A percentile compares a stretch with the other conserved stretches of the same genome.
Evolutionary conservation across 92 coral and sea anemone species (phyloP).

Genomic region (Palythoa grandiflora): DNA sequence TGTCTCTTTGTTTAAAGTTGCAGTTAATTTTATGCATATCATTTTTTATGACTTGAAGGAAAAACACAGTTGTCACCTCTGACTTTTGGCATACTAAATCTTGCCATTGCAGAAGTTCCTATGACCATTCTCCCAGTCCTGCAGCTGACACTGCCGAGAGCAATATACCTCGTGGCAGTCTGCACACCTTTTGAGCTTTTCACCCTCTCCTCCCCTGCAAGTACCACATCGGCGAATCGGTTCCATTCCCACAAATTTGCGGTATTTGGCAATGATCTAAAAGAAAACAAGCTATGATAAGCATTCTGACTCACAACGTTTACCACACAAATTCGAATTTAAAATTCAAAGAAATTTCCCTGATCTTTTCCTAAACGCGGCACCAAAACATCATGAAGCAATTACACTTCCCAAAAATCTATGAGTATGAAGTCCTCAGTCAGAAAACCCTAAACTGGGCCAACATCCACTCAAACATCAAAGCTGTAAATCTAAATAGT

Average conservation of each 20-base stretch:
- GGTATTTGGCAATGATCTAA: slow-evolving; percentile 87
- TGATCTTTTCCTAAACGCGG: no score
- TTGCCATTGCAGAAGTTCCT: slow-evolving; percentile 73
- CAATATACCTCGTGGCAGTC: slow-evolving; percentile 94
- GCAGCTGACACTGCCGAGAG: slow-evolving; percentile 83
- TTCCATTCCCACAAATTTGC: slow-evolving; percentile 78
- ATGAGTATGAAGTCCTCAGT: no score
- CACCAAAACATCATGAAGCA: no score
- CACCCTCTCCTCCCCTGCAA: slow-evolving; percentile 96
- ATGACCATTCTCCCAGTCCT: slow-evolving; percentile 97
- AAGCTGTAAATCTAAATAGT: no score
- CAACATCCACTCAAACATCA: no score
- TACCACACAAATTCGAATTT: no score
- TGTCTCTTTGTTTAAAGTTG: neutral
- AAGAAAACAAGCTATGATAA: neutral
- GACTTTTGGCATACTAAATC: neutral
- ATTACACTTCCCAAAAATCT: no score
- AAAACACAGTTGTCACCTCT: neutral
- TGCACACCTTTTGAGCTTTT: slow-evolving; percentile 94
- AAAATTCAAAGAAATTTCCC: no score
- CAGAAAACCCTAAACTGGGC: no score
- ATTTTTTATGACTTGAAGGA: neutral
- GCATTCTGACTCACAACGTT: no score
- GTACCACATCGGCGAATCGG: slow-evolving; percentile 97
- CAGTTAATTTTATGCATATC: neutral